Base-by-base conservation (phyloP, 2,888 invertebrate species). In the Molorchus minor region DNA sequence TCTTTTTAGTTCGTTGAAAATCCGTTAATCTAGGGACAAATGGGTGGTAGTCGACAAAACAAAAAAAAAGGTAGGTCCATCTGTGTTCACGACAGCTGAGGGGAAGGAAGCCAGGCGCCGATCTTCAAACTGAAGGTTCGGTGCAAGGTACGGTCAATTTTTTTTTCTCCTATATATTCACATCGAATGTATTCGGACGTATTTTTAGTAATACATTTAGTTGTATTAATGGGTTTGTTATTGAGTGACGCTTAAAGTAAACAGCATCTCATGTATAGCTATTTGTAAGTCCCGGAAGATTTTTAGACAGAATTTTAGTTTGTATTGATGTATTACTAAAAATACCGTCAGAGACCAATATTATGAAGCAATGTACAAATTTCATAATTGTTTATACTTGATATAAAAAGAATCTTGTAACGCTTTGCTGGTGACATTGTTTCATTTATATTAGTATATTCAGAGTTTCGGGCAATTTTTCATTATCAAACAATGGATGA, bases 41-140 rank as follows among this genome's bases (percentile, higher is more conserved):
- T 7, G 30, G 52, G 41, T 43, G 52, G 35, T 43, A 20, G 19
- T 52, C 75, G 71, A 61, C 76, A 67, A 74, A n/a, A n/a, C n/a
- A n/a, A n/a, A n/a, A n/a, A n/a, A n/a, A n/a, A 80, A 80, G 79
- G 79, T 79, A 80, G 79, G 79, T 79, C 76, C 77, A 75, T 78
- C 84, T 84, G 84, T 85, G 84, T 85, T 85, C 84, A 78, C 76
- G 70, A 75, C 80, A 79, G 80, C 75, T 73, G 72, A 69, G 70
- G 66, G 73, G 75, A n/a, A 77, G 87, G 85, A 85, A 46, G 52
- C 86, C 88, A 77, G 84, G 88, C 86, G 89, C 86, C 87, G 85
- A 86, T 88, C 82, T 88, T 89, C 89, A 88, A 89, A 87, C 86
- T 78, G 88, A 89, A 88, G 84, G 88, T 86, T 87, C 86, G 86